Conservation (phyloP, 1,140 invertebrate species). For the Calliphora vicina region DNA sequence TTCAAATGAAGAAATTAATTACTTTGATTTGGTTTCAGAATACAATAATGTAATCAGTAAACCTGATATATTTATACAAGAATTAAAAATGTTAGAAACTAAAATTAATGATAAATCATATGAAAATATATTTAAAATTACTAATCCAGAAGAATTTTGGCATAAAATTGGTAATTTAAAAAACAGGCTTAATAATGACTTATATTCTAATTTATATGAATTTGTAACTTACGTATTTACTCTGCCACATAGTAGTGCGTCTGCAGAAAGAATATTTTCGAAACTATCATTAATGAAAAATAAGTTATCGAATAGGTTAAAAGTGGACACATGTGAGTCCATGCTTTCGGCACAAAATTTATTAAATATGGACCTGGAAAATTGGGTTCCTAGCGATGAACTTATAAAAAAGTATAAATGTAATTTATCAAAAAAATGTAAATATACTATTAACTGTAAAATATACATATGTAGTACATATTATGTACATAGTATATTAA, state of each 20-base stretch:
- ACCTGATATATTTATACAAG: neutral
- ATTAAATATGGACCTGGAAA: too few relatives aligned
- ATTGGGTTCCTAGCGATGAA: too few relatives aligned
- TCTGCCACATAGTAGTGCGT: constrained; percentile 1
- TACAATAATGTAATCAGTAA: neutral
- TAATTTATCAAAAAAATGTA: too few relatives aligned
- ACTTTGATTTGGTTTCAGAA: neutral
- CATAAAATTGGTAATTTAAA: too few relatives aligned
- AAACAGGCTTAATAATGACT: neutral
- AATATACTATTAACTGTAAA: too few relatives aligned
- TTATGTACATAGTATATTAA: too few relatives aligned
- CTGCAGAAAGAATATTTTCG: neutral
- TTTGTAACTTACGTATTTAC: constrained; percentile 5
- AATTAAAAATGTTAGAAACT: constrained; percentile 15
- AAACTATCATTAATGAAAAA: neutral
- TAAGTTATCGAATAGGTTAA: constrained; percentile 5
- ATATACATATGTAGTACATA: too few relatives aligned
- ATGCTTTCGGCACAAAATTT: too few relatives aligned
- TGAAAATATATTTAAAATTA: neutral
- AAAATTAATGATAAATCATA: constrained; percentile 7
- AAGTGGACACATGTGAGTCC: too few relatives aligned
- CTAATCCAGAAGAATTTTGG: neutral
- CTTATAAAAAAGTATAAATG: too few relatives aligned
- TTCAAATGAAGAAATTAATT: constrained; percentile 9
- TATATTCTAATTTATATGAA: neutral